A percentile compares a stretch with the other conserved stretches of the same genome.
Evolutionary conservation across 2,888 invertebrate genomes (phyloP).

Genomic region (Lycia hirtaria): DNA sequence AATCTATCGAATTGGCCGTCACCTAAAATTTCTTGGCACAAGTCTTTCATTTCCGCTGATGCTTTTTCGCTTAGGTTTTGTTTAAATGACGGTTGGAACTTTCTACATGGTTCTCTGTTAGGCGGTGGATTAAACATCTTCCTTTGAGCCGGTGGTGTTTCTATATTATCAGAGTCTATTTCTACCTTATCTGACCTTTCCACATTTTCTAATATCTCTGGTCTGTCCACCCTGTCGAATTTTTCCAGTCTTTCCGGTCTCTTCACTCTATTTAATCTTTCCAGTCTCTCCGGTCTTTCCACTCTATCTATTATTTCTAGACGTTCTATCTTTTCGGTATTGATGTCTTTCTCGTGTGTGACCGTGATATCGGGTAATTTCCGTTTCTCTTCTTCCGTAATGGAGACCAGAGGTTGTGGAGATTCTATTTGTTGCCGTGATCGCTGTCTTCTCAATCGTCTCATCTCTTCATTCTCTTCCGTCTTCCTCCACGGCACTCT

Average conservation of each 20-base stretch:
- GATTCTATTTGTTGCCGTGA: conserved; percentile 80
- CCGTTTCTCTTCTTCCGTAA: conserved; percentile 87
- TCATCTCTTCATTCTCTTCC: conserved; percentile 88
- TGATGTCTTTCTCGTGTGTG: conserved; percentile 57
- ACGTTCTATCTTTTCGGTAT: conserved; percentile 43
- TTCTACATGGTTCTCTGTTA: conserved; percentile 86
- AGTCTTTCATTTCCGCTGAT: conserved; percentile 71
- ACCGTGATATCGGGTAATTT: conserved; percentile 80
- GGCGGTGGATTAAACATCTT: conserved; percentile 88
- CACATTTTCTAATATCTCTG: conserved; percentile 32
- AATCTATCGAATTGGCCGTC: conserved; percentile 94
- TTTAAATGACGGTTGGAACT: conserved; percentile 73
- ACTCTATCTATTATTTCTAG: not conserved
- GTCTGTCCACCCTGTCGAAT: not conserved
- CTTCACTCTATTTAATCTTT: conserved; percentile 86
- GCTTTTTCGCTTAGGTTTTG: conserved; percentile 61
- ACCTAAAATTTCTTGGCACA: conserved; percentile 86
- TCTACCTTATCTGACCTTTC: conserved; percentile 88
- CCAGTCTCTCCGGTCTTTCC: conserved; percentile 53
- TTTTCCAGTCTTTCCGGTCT: conserved; percentile 83
- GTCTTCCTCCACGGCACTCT: conserved; percentile 92
- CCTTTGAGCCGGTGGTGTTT: conserved; percentile 94
- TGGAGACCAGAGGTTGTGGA: conserved; percentile 80
- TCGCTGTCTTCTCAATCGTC: conserved; percentile 85
- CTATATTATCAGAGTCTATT: conserved; percentile 95